Conservation (phyloP, 2,797 vertebrate genomes). For the Apodemus agrarius region DNA sequence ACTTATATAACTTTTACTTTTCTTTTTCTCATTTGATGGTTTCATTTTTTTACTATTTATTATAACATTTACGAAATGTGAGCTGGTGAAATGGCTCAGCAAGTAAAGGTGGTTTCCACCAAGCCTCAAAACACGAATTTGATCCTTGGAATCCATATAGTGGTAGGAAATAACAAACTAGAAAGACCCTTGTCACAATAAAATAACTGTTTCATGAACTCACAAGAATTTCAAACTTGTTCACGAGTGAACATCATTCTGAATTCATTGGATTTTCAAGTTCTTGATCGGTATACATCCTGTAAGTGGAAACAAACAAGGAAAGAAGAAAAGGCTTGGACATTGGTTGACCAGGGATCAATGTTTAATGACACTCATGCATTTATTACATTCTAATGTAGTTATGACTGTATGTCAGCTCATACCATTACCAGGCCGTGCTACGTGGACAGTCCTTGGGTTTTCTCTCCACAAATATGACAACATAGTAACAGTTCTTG, state of each 20-base stretch:
- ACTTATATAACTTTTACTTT: neutral
- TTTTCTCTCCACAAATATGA: conserved; percentile 34
- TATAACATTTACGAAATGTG: neutral
- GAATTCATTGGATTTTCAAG: neutral
- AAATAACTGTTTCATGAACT: neutral
- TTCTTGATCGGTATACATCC: neutral
- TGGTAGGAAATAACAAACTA: neutral
- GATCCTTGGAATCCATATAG: neutral
- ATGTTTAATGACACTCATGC: neutral
- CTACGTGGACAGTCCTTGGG: neutral
- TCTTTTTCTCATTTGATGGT: neutral
- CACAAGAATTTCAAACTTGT: conserved; percentile 8
- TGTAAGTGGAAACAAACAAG: neutral
- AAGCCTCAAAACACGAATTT: neutral
- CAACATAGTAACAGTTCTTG: conserved; percentile 4
- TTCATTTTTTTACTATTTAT: neutral
- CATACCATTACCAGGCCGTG: neutral
- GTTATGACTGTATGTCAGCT: neutral
- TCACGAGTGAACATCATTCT: neutral
- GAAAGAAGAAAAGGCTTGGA: neutral
- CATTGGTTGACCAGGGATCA: neutral
- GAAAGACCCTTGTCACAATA: neutral
- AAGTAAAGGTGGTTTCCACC: neutral
- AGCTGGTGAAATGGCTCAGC: neutral
- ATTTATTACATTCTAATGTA: conserved; percentile 31